Percentiles rank a stretch among this genome's conserved stretches.
Conservation (phyloP, 2,797 vertebrate species). For the Cossypha dichroa region DNA sequence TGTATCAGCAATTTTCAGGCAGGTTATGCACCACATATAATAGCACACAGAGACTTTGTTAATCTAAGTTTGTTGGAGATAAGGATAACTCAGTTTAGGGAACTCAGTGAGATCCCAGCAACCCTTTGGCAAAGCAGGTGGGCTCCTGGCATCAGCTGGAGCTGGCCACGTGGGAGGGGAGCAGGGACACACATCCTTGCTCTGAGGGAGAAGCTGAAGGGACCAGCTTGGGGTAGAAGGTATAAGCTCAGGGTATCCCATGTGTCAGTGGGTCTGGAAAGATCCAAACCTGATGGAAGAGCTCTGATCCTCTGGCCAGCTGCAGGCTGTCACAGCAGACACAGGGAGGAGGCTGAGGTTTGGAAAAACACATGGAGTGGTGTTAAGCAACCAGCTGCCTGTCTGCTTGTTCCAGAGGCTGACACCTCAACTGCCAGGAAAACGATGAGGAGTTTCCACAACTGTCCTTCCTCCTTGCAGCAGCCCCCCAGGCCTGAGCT, state of each 20-base stretch:
- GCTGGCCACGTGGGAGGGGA: not conserved
- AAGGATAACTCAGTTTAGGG: not conserved
- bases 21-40: not conserved
- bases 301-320: not conserved
- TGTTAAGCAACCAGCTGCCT: not conserved
- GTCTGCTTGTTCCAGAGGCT: not conserved
- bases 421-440: not conserved
- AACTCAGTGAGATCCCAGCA: not conserved
- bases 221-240: not conserved
- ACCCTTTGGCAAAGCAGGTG: not conserved
- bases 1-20: not conserved
- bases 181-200: accelerated
- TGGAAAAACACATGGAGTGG: not conserved
- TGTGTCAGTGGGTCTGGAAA: not conserved
- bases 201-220: not conserved
- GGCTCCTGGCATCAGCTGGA: not conserved
- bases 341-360: not conserved
- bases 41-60: not conserved
- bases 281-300: not conserved
- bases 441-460: not conserved
- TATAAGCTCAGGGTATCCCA: accelerated
- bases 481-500: not conserved
- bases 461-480: not conserved
- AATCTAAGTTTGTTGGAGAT: not conserved
- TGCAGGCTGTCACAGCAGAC: not conserved